phyloP scores from a whole-genome alignment of 2,888 invertebrate genomes.

The Lordiphosa andalusiaca region DNA sequence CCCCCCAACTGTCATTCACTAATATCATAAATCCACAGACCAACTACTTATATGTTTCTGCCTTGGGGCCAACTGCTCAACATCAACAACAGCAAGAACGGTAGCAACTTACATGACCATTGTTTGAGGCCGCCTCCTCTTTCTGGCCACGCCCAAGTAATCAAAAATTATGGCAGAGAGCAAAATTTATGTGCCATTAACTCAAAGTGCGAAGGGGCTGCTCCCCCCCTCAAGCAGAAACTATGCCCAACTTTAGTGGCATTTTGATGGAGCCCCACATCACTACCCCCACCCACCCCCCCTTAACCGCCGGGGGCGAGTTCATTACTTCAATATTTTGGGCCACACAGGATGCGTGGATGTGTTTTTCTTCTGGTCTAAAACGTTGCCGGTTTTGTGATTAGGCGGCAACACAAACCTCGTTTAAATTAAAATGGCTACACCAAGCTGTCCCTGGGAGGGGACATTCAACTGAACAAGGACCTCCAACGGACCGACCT shows the following conservation, averaged over 20 bases:
- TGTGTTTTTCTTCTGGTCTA: conserved; percentile 26
- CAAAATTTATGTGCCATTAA: conserved; percentile 69
- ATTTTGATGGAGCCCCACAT: conserved; percentile 45
- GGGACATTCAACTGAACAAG: background rate
- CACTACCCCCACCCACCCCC: conserved; percentile 25
- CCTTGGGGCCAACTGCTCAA: conserved; percentile 31
- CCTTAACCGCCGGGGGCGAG: conserved; percentile 27
- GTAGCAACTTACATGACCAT: background rate
- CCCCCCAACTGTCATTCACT: conserved; percentile 20
- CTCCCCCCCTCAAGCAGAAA: conserved; percentile 14
- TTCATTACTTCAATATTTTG: conserved; percentile 69
- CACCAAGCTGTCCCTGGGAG: conserved; percentile 24
- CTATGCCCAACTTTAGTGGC: conserved; percentile 43
- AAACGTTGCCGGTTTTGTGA: conserved; percentile 57
- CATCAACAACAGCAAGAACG: conserved; percentile 7
- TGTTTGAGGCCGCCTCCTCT: conserved; percentile 5
- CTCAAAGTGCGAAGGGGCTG: conserved; percentile 50
- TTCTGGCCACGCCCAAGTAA: conserved; percentile 54
- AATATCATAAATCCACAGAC: conserved; percentile 43
- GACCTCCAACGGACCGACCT: conserved; percentile 34
- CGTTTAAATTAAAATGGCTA: conserved; percentile 72
- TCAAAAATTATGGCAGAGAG: conserved; percentile 64
- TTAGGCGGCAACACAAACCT: conserved; percentile 52
- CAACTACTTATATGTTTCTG: conserved; percentile 31
- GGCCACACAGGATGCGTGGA: conserved; percentile 46